Base-by-base conservation (phyloP, 2,797 vertebrate genomes). In the Miichthys miiuy region DNA sequence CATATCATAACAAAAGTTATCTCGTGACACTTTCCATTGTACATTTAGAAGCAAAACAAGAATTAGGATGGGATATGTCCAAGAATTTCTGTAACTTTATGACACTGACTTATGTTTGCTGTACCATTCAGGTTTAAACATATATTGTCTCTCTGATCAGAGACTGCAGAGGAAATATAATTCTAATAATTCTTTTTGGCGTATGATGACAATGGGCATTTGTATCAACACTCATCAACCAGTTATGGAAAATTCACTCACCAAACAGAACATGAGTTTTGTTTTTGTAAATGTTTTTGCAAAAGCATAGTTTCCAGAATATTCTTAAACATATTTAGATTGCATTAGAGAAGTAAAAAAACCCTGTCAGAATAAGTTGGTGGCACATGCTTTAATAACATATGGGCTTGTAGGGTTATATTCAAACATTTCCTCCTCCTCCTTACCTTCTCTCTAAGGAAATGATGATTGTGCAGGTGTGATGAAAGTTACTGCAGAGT, bases 371-470 rank as follows among this genome's bases (percentile, higher is more conserved):
- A 27, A 17, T 8, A 17, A 55, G 21, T 21, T 21, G 21, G 51
- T 14, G 12, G 10, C 4, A 50, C 48, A n/a, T 50, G 48, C 20
- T n/a, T 50, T n/a, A 44, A 44, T 14, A 44, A 14, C 4, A 14
- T 44, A 44, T 1, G 48, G 48, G 10, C 9, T 38, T 11, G 12
- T 2, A 52, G n/a, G 30, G 30, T 58, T 41, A 11, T 38, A 57
- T 11, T 58, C 1, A 58, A 20, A 58, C 34, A 41, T 25, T 13
- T 42, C 27, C 3, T 60, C 2, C 80, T 90, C 23, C 2, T 60
- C 2, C 82, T 90, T 68, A 97, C 97, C 98, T 94, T 90, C 97
- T 99, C 88, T 99, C 98, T 62, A 97, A 85, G 0, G 97, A 96
- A 23, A 99, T 88, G 77, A 96, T 96, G 85, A 96, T 52, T 0